Conservation (phyloP, 2,888 invertebrate genomes). For the Quadroppia sp. region DNA sequence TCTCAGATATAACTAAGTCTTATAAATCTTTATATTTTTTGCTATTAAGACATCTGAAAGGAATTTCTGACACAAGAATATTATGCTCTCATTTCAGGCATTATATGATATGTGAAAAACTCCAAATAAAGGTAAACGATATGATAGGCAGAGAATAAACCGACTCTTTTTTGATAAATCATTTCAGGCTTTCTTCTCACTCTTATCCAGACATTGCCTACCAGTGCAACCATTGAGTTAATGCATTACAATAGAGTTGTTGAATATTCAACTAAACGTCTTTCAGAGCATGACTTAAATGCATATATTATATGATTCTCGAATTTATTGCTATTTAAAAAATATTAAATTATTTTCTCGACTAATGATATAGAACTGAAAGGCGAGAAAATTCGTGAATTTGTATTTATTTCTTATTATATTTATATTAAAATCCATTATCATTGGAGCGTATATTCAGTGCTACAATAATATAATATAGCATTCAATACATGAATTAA, state of each 20-base stretch:
- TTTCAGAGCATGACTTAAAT: background rate
- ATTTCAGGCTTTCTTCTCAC: background rate
- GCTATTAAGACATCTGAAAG: conserved; percentile 28
- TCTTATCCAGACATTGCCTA: background rate
- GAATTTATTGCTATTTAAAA: background rate
- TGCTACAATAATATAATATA: background rate
- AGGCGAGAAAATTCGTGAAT: background rate
- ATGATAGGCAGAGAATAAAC: background rate
- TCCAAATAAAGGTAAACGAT: conserved; percentile 18
- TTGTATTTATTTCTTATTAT: background rate
- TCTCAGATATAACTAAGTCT: conserved; percentile 22
- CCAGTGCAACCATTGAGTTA: background rate
- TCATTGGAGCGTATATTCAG: conserved; percentile 15
- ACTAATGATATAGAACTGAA: background rate
- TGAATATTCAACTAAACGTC: background rate
- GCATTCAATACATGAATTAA: background rate
- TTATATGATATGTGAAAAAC: conserved; percentile 1
- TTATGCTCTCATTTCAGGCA: conserved; percentile 24
- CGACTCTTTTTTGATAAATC: conserved; percentile 2
- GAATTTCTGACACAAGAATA: conserved; percentile 11
- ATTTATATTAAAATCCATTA: background rate
- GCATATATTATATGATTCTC: background rate
- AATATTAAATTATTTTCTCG: background rate
- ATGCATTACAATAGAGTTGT: background rate
- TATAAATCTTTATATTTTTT: conserved; percentile 21